phyloP scores from a whole-genome alignment of 2,113 vertebrate species.

The Equus quagga region DNA sequence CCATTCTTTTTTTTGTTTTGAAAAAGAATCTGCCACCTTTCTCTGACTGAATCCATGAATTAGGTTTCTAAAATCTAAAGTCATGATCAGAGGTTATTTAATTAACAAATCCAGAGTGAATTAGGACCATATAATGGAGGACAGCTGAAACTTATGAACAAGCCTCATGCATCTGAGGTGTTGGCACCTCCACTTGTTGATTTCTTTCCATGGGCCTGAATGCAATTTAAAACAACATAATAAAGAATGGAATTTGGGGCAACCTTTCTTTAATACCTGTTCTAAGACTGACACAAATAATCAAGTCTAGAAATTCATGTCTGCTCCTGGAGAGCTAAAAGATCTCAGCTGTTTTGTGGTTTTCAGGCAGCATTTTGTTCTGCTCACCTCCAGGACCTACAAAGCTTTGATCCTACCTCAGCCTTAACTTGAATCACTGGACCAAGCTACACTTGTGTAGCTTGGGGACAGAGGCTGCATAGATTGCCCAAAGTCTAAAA shows the following conservation, averaged over 20 bases:
- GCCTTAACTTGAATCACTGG: neutral
- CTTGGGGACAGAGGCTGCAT: neutral
- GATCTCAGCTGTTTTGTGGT: neutral
- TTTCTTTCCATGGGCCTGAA: neutral
- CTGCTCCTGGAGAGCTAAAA: neutral
- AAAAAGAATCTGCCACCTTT: neutral
- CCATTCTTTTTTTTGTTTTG: conserved; percentile 11
- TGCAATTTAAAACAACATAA: neutral
- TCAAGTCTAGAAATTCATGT: neutral
- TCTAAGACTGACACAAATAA: neutral
- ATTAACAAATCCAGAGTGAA: neutral
- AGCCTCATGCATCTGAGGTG: neutral
- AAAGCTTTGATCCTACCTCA: neutral
- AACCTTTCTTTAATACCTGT: neutral
- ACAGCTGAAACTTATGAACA: neutral
- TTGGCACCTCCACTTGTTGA: neutral
- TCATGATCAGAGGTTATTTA: neutral
- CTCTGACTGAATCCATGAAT: neutral
- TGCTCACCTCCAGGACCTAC: neutral
- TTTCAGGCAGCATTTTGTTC: neutral
- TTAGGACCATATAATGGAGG: neutral
- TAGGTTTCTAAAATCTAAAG: neutral
- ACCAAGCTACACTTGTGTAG: neutral
- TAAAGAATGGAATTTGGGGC: neutral
- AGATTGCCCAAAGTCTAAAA: neutral